Conservation (phyloP, 2,888 invertebrate genomes). For the Gnatocerus cornutus region DNA sequence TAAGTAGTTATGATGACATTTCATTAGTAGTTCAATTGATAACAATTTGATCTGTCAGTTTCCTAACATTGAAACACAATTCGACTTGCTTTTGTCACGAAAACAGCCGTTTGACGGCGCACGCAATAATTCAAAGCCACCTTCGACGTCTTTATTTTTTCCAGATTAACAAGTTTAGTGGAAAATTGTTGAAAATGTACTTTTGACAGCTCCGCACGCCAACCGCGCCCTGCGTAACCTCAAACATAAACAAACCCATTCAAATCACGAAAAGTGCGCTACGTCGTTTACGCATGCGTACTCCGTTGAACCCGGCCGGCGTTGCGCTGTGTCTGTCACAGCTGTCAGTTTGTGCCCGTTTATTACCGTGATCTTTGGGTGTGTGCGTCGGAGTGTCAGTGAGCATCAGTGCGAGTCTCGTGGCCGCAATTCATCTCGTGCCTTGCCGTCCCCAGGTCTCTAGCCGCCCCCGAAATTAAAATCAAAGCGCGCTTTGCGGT, state of each 20-base stretch:
- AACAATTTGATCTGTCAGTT: no score
- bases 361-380: slow-evolving; percentile 57
- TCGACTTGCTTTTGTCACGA: no score
- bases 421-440: slow-evolving; percentile 18
- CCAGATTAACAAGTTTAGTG: no score
- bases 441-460: background rate
- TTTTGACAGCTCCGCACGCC: no score
- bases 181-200: no score
- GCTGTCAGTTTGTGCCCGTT: slow-evolving; percentile 61
- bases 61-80: no score
- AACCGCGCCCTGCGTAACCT: slow-evolving; percentile 5
- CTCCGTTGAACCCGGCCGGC: slow-evolving; percentile 52
- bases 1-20: no score
- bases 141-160: no score
- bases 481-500: slow-evolving; percentile 11
- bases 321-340: slow-evolving; percentile 56
- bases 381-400: slow-evolving; percentile 54
- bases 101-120: no score
- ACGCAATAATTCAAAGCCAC: no score
- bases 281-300: slow-evolving; percentile 38
- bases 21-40: no score
- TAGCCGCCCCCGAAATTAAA: slow-evolving; percentile 15
- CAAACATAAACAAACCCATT: slow-evolving; percentile 9
- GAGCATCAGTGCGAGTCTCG: slow-evolving; percentile 39
- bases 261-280: slow-evolving; percentile 9